Conservation (phyloP, 2,113 vertebrate species). For the Heterocephalus glaber region DNA sequence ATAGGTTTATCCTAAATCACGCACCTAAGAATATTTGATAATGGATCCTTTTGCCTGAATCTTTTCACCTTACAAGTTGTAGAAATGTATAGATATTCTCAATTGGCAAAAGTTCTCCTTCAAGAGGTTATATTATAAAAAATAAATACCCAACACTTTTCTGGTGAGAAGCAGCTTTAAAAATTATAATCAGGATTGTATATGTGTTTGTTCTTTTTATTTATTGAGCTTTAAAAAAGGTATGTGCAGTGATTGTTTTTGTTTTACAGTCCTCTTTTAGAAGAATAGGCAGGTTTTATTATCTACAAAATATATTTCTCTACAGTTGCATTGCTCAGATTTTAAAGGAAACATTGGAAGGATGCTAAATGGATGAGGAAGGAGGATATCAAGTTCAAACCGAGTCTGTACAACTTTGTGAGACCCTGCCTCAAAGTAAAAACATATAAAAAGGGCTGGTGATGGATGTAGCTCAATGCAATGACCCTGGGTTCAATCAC, state of each 20-base stretch:
- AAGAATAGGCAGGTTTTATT: not conserved
- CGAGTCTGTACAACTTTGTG: not conserved
- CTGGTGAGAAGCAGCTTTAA: not conserved
- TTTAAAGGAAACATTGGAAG: not conserved
- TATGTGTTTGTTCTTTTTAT: not conserved
- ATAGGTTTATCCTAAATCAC: not conserved
- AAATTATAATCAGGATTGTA: not conserved
- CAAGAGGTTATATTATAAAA: not conserved
- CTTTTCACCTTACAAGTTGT: not conserved
- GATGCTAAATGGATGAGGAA: not conserved
- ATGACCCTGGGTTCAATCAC: not conserved
- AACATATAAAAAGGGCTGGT: not conserved
- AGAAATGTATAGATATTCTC: not conserved
- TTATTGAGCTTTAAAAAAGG: constrained; percentile 14
- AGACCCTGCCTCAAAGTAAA: not conserved
- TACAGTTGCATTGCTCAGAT: not conserved
- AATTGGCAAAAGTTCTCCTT: constrained; percentile 24
- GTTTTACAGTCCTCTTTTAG: not conserved
- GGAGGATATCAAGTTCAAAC: not conserved
- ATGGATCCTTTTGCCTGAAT: not conserved
- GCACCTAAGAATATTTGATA: not conserved
- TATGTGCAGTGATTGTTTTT: not conserved
- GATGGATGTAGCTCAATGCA: not conserved
- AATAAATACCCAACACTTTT: not conserved
- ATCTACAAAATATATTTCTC: not conserved